phyloP scores from a whole-genome alignment of 2,888 invertebrate species.

The Pteria penguin region DNA sequence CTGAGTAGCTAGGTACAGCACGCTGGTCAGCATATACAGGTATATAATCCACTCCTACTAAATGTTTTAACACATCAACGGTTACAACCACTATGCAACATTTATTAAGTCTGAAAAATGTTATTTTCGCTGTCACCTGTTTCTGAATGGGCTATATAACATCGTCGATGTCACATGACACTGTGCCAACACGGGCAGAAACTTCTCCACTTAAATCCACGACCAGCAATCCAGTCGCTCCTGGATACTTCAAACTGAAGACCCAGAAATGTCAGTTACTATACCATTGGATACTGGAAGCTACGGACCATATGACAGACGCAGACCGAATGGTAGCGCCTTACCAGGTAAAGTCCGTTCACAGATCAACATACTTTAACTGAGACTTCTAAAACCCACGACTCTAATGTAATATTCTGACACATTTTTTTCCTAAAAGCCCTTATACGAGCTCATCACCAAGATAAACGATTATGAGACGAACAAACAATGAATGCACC shows the following conservation, averaged over 20 bases:
- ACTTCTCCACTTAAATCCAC: no score
- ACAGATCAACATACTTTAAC: conserved; percentile 4
- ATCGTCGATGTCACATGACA: no score
- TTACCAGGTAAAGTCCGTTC: no score
- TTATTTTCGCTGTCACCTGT: conserved; percentile 3
- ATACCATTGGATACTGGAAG: no score
- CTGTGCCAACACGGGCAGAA: no score
- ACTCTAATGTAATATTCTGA: conserved; percentile 11
- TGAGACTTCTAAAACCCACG: conserved; percentile 8
- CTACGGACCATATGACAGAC: no score
- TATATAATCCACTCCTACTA: background rate
- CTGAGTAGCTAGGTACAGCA: background rate
- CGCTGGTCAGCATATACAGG: background rate
- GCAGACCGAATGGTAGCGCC: no score
- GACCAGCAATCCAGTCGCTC: no score
- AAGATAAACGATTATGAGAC: conserved; percentile 18
- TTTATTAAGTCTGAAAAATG: background rate
- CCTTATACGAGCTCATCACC: conserved; percentile 18
- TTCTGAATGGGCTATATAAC: no score
- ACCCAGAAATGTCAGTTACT: no score
- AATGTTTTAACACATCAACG: background rate
- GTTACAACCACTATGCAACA: background rate
- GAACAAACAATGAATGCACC: conserved; percentile 36
- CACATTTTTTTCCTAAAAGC: background rate
- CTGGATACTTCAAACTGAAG: no score